A percentile compares a stretch with the other conserved stretches of the same genome.
These are phyloP conservation scores for Teleogryllus occipitalis DNA, from an alignment of 1,140 invertebrate species.

Conservation along the genomic window DNA sequence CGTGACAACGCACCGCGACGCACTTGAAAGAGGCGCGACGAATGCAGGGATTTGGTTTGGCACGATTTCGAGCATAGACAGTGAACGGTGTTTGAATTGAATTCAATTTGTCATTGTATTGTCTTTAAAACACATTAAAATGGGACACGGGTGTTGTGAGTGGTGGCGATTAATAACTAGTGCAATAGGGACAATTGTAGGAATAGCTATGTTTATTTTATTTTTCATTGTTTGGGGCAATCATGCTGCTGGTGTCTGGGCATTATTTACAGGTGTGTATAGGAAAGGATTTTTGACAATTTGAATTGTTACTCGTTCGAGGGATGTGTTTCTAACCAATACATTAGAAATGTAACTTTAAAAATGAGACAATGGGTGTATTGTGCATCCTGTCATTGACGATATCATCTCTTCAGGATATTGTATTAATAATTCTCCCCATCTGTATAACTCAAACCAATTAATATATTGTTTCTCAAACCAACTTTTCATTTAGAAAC, in stretches of 20 bases:
- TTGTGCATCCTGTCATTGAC: not conserved
- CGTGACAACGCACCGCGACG: too few relatives aligned
- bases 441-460: not conserved
- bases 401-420: not conserved
- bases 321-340: not conserved
- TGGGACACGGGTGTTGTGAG: not conserved
- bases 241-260: not conserved
- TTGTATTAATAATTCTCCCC: not conserved
- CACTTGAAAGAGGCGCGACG: too few relatives aligned
- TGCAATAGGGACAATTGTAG: not conserved
- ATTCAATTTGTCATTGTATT: too few relatives aligned
- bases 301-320: not conserved
- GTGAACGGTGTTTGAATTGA: too few relatives aligned
- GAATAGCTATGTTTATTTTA: not conserved
- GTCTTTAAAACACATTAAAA: not conserved
- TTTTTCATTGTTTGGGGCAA: not conserved
- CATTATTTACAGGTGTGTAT: not conserved
- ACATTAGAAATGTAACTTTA: not conserved
- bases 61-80: too few relatives aligned
- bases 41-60: too few relatives aligned
- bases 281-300: too few relatives aligned
- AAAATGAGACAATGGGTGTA: not conserved
- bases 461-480: not conserved
- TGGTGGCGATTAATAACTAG: not conserved
- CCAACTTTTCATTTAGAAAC: too few relatives aligned